Conservation (phyloP, 2,888 invertebrate genomes). For the Noctua fimbriata region DNA sequence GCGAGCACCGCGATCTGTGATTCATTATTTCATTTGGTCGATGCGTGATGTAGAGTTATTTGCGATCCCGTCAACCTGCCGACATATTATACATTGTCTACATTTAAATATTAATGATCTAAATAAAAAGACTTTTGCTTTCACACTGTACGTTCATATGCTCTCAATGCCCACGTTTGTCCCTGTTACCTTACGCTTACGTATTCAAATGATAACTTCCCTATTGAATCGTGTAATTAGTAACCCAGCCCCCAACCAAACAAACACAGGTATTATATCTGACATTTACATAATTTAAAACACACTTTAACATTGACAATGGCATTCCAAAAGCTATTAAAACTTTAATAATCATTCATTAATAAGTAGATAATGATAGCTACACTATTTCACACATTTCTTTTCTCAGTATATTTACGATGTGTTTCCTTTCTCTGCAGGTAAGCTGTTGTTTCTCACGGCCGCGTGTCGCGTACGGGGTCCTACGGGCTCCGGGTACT, state of each 20-base stretch:
- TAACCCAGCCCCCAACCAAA: neutral
- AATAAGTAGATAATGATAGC: conserved; percentile 14
- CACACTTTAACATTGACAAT: neutral
- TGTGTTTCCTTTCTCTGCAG: conserved; percentile 36
- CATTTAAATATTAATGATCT: neutral
- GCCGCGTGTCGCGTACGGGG: neutral
- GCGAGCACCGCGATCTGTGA: conserved; percentile 2
- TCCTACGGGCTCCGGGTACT: neutral
- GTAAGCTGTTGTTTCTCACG: conserved; percentile 55
- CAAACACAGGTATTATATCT: neutral
- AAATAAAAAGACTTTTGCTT: neutral
- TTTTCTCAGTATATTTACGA: conserved; percentile 10
- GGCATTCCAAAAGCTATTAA: conserved; percentile 13
- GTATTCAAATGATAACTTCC: neutral
- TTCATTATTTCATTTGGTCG: conserved; percentile 21
- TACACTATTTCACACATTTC: conserved; percentile 3
- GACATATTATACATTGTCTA: neutral
- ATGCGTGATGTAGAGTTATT: conserved; percentile 13
- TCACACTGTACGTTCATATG: neutral
- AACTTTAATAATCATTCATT: conserved; percentile 3
- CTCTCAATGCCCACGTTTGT: neutral
- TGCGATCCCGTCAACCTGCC: neutral
- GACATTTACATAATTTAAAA: conserved; percentile 1
- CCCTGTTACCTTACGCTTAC: neutral
- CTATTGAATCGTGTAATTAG: neutral